Percentiles rank a stretch among this genome's conserved stretches.
Conservation (phyloP, 92 coral and sea anemone genomes). For the Diadumene lineata region DNA sequence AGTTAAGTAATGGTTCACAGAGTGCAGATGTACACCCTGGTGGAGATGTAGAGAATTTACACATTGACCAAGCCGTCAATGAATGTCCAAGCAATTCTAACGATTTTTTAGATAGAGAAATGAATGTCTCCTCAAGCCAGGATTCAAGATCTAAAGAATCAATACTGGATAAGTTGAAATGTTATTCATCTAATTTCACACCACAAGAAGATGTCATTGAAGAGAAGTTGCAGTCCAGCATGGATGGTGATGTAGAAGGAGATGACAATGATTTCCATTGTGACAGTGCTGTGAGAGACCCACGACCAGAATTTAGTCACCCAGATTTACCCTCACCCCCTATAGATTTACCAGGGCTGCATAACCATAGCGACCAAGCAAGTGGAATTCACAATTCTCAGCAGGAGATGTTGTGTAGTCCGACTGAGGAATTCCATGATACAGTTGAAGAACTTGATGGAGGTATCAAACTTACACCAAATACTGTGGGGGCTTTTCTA, state of each 20-base stretch:
- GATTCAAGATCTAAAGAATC: background rate
- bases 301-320: background rate
- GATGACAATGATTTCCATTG: background rate
- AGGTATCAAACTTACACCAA: background rate
- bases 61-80: slow-evolving; percentile 17
- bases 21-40: background rate
- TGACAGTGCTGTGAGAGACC: background rate
- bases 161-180: background rate
- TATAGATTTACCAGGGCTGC: background rate
- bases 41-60: background rate
- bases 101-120: background rate
- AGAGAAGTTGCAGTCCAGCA: background rate
- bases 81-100: background rate
- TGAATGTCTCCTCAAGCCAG: background rate
- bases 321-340: background rate
- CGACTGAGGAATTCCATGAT: slow-evolving; percentile 32
- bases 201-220: background rate
- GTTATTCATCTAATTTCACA: background rate
- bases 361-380: slow-evolving; percentile 3
- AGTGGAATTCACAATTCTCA: background rate
- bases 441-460: slow-evolving; percentile 28
- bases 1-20: background rate
- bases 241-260: background rate
- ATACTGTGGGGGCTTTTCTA: background rate
- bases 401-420: slow-evolving; percentile 14